Conservation (phyloP, 2,113 vertebrate genomes). For the Mastomys coucha region DNA sequence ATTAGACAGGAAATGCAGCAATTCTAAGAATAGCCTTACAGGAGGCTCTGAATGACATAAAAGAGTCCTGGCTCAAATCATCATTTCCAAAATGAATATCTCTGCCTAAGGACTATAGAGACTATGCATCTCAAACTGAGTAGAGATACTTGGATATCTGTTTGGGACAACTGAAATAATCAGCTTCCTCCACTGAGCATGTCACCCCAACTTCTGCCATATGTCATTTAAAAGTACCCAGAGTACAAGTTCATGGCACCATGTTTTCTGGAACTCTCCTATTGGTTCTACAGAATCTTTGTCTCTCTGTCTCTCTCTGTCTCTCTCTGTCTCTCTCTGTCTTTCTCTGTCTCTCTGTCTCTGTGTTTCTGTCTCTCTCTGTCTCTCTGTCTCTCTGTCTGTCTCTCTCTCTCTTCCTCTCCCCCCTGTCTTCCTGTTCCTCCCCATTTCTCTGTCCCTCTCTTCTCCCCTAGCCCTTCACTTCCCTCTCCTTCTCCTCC, state of each 20-base stretch:
- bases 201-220: not conserved
- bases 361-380: no score
- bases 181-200: not conserved
- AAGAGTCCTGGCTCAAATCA: no score
- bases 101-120: not conserved
- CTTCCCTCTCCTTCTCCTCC: no score
- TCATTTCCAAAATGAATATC: not conserved
- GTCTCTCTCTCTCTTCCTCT: not conserved
- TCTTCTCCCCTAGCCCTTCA: no score
- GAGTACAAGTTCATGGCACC: not conserved
- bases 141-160: not conserved
- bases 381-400: no score
- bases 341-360: no score
- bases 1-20: no score
- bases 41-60: not conserved
- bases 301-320: not conserved
- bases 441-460: not conserved
- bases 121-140: not conserved
- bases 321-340: not conserved
- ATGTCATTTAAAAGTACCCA: not conserved
- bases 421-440: accelerated
- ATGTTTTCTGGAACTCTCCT: not conserved
- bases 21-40: not conserved
- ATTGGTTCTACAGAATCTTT: not conserved
- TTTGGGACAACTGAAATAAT: not conserved